These are phyloP conservation scores for Ptiloglossa arizonensis DNA, from an alignment of 1,140 invertebrate species.

Conservation along the genomic window DNA sequence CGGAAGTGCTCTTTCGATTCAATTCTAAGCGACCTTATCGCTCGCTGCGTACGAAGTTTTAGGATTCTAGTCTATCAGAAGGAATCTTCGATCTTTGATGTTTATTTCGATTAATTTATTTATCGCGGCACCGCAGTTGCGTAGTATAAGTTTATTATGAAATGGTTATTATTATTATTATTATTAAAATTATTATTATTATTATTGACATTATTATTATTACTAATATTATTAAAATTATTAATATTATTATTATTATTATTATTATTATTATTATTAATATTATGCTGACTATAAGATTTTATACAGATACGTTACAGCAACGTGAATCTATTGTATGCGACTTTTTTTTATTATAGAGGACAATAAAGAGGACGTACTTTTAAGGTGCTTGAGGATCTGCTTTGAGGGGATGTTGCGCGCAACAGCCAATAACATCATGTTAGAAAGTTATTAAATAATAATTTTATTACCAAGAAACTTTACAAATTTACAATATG, in stretches of 20 bases:
- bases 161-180: conserved; percentile 32
- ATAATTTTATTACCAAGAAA: conserved; percentile 65
- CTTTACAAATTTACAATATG: conserved; percentile 78
- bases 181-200: conserved; percentile 50
- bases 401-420: conserved; percentile 9
- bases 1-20: conserved; percentile 74
- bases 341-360: conserved; percentile 53
- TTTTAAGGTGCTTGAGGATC: conserved; percentile 44
- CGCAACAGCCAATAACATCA: background rate
- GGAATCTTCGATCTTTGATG: conserved; percentile 70
- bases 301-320: conserved; percentile 56
- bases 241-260: conserved; percentile 44
- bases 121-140: conserved; percentile 52
- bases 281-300: conserved; percentile 58
- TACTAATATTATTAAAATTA: conserved; percentile 50
- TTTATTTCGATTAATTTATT: conserved; percentile 76
- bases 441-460: conserved; percentile 66
- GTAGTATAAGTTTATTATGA: conserved; percentile 50
- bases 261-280: conserved; percentile 44
- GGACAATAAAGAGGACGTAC: conserved; percentile 61
- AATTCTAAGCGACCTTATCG: conserved; percentile 43
- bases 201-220: conserved; percentile 30
- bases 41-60: conserved; percentile 66
- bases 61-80: conserved; percentile 78
- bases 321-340: conserved; percentile 50